Conservation (phyloP, 1,140 invertebrate species). For the Drosophila funebris region DNA sequence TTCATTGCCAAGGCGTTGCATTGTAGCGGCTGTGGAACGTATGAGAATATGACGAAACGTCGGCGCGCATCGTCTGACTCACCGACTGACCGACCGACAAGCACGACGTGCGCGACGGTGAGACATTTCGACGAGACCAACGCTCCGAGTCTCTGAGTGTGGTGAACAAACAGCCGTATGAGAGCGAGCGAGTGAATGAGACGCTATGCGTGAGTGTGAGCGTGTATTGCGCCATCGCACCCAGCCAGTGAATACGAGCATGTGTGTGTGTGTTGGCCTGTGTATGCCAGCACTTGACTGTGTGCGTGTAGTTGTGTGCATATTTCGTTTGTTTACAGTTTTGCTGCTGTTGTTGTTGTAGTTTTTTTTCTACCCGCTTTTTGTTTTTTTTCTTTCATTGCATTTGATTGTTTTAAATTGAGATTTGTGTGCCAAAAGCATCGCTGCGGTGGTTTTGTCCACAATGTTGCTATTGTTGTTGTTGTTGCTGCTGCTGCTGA, state of each 20-base stretch:
- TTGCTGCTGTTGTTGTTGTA: constrained; percentile 27
- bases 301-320: constrained; percentile 38
- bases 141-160: constrained; percentile 46
- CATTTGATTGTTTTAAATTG: constrained; percentile 79
- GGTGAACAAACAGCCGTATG: constrained; percentile 50
- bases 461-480: constrained; percentile 12
- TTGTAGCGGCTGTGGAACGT: constrained; percentile 37
- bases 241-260: background rate
- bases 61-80: constrained; percentile 18
- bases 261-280: too few species aligned
- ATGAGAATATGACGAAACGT: constrained; percentile 29
- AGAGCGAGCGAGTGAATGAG: constrained; percentile 4
- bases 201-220: constrained; percentile 1
- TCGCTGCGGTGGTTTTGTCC: constrained; percentile 25
- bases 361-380: constrained; percentile 9
- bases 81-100: background rate
- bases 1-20: constrained; percentile 50
- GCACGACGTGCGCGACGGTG: constrained; percentile 14
- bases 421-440: constrained; percentile 72
- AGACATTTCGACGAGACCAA: constrained; percentile 47
- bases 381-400: constrained; percentile 56
- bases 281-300: constrained; percentile 22
- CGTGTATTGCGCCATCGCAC: constrained; percentile 22
- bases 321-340: constrained; percentile 68
- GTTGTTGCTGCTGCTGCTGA: constrained; percentile 7